Evolutionary conservation across 2,113 vertebrate genomes (phyloP).

Genomic region (Cottus gobio): DNA sequence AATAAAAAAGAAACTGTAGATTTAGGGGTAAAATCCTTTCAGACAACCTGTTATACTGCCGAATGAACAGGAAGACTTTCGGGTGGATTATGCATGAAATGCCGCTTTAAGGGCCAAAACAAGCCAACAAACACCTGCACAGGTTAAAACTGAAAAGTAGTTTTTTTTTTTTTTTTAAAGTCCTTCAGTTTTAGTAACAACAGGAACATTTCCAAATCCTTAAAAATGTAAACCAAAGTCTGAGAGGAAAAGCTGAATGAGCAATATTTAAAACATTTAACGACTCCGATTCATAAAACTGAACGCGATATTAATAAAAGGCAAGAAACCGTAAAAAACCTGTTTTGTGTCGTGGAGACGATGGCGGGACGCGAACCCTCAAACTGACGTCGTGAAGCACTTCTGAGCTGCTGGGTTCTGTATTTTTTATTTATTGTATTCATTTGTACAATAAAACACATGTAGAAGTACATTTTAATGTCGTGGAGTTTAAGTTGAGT

Average conservation of each 20-base stretch:
- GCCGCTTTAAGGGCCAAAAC: conserved; percentile 2
- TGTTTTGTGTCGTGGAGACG: background rate
- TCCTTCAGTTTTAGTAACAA: background rate
- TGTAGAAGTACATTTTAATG: background rate
- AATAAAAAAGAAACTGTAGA: background rate
- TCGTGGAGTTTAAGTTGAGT: background rate
- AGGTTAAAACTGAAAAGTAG: background rate
- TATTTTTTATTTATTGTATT: background rate
- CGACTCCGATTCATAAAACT: background rate
- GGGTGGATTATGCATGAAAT: background rate
- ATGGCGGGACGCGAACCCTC: background rate
- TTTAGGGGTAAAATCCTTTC: background rate
- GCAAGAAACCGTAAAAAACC: background rate
- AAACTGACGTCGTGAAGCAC: no score
- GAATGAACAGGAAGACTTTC: no score
- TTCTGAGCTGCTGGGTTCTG: no score
- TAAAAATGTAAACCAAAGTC: background rate
- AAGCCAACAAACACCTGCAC: background rate
- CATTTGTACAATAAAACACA: background rate
- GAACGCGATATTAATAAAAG: background rate
- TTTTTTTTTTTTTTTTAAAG: background rate
- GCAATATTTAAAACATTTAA: background rate
- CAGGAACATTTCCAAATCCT: background rate
- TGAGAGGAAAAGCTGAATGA: background rate
- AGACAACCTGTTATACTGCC: no score